Conservation (phyloP, 2,797 vertebrate genomes). For the Danio choprae region DNA sequence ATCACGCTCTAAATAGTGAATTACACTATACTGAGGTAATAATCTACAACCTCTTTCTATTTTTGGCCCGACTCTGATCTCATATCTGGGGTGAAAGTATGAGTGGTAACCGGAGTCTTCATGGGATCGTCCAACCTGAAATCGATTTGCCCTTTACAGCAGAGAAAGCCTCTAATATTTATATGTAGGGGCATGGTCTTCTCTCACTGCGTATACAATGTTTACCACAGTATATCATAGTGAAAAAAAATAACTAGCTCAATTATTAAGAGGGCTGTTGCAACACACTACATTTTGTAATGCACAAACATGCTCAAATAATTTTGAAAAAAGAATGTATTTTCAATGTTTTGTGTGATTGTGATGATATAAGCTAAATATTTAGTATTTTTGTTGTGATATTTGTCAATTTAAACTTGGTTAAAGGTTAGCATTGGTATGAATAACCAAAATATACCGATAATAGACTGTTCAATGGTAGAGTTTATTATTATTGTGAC, state of each 20-base stretch:
- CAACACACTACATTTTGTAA: neutral
- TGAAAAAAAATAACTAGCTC: neutral
- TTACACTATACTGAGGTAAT: neutral
- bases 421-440: neutral
- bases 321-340: no score
- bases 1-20: conserved; percentile 21
- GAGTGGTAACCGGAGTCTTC: neutral
- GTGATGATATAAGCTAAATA: no score
- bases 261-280: neutral
- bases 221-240: neutral
- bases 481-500: neutral
- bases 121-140: conserved; percentile 1
- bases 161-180: conserved; percentile 14
- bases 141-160: conserved; percentile 7
- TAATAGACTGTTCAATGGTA: neutral
- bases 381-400: neutral
- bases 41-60: conserved; percentile 13
- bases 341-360: no score
- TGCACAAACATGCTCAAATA: neutral
- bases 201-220: neutral
- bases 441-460: neutral
- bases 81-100: conserved; percentile 8
- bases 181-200: neutral
- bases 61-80: conserved; percentile 8
- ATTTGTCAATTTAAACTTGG: neutral